Conservation (phyloP, 30 jellyfish, hydroid and myxozoan genomes). For the Hydractinia symbiolongicarpus region DNA sequence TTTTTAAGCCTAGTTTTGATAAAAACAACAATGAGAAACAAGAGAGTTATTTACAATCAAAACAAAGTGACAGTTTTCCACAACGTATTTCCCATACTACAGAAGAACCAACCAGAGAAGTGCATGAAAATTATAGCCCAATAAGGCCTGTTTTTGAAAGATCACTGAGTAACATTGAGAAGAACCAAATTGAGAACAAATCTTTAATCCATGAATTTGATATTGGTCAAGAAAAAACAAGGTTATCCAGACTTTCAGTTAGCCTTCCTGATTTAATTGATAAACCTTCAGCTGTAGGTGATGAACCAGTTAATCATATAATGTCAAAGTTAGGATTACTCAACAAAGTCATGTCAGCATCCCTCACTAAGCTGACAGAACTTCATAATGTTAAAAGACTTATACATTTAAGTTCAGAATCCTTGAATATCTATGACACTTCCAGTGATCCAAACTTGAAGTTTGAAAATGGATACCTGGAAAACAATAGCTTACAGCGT, state of each 20-base stretch:
- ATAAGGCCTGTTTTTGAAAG: no score
- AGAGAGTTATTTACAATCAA: not conserved
- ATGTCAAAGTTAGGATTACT: conserved; percentile 24
- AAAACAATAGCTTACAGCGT: not conserved
- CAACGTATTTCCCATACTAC: not conserved
- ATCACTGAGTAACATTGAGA: no score
- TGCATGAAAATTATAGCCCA: no score
- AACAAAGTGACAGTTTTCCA: not conserved
- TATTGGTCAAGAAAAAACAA: no score
- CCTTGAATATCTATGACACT: not conserved
- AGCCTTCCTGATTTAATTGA: no score
- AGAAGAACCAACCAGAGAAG: no score
- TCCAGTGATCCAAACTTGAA: not conserved
- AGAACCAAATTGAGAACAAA: no score
- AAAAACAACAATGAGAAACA: not conserved
- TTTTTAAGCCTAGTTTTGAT: not conserved
- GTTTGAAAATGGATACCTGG: not conserved
- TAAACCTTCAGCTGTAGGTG: no score
- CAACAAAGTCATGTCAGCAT: conserved; percentile 33
- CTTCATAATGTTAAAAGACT: conserved; percentile 17
- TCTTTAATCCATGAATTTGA: no score
- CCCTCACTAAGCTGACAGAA: conserved; percentile 36
- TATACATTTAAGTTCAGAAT: conserved; percentile 14
- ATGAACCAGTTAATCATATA: no score
- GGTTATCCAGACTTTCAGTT: no score